phyloP scores from a whole-genome alignment of 2,797 vertebrate species.

The Tadarida brasiliensis region DNA sequence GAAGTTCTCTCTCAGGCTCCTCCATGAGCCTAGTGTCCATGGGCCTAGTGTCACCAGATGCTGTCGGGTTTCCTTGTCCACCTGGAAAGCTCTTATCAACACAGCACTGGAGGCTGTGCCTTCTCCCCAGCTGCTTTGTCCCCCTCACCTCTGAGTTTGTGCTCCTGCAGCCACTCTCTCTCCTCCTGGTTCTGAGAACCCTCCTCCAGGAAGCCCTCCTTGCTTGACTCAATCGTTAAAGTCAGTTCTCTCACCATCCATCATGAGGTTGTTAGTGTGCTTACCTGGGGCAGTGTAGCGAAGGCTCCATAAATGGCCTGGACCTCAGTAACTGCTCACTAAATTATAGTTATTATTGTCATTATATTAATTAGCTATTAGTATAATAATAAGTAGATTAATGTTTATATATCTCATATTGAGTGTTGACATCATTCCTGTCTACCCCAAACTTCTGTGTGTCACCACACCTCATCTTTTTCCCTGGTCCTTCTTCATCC shows the following conservation, averaged over 20 bases:
- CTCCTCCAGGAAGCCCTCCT: constrained; percentile 50
- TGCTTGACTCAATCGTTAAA: not conserved
- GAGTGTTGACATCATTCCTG: not conserved
- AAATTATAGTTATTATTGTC: not conserved
- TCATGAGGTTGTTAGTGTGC: too few relatives aligned
- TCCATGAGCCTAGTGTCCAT: not conserved
- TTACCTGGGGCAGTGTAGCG: not conserved
- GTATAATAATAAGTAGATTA: not conserved
- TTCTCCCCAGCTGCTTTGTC: not conserved
- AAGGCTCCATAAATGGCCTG: not conserved
- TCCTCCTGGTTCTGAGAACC: not conserved
- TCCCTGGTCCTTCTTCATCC: not conserved
- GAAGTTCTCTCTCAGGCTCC: not conserved
- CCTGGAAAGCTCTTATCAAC: not conserved
- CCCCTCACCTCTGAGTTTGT: not conserved
- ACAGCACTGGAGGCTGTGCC: not conserved
- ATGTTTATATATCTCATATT: not conserved
- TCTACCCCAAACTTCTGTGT: not conserved
- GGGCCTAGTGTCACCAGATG: too few relatives aligned
- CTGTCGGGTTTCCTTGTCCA: rapidly evolving
- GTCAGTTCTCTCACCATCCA: not conserved
- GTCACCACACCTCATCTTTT: not conserved
- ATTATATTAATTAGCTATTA: not conserved
- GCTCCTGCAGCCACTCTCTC: not conserved
- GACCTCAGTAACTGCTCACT: not conserved